Conservation (phyloP, 2,797 vertebrate species). For the Dendrocincla fuliginosa region DNA sequence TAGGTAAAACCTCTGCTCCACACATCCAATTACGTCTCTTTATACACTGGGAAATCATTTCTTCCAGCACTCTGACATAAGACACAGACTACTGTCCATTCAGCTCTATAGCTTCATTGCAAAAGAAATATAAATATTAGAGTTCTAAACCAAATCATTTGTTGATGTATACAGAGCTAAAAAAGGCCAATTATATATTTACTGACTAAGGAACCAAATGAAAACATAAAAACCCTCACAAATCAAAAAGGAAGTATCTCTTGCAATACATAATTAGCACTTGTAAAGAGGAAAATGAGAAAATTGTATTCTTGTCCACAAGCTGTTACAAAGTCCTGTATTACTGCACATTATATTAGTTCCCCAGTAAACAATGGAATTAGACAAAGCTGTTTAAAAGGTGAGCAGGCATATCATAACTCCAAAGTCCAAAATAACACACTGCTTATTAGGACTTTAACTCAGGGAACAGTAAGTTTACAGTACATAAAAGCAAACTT, state of each 20-base stretch:
- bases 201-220: neutral
- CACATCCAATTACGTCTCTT: neutral
- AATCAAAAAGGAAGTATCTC: neutral
- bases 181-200: neutral
- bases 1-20: neutral
- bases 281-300: slow-evolving; percentile 5
- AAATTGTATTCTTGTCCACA: neutral
- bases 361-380: neutral
- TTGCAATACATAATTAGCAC: slow-evolving; percentile 1
- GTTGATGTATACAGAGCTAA: neutral
- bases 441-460: neutral
- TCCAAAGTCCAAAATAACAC: neutral
- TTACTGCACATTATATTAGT: neutral
- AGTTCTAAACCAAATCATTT: neutral
- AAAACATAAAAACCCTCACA: neutral
- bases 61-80: neutral
- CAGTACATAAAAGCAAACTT: neutral
- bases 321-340: neutral
- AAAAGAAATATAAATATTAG: neutral
- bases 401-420: neutral
- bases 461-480: neutral
- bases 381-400: neutral
- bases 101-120: neutral
- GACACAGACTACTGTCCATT: neutral
- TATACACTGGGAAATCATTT: neutral